These are phyloP conservation scores for Orchestes rusci DNA, from an alignment of 2,888 invertebrate genomes.

Conservation along the genomic window DNA sequence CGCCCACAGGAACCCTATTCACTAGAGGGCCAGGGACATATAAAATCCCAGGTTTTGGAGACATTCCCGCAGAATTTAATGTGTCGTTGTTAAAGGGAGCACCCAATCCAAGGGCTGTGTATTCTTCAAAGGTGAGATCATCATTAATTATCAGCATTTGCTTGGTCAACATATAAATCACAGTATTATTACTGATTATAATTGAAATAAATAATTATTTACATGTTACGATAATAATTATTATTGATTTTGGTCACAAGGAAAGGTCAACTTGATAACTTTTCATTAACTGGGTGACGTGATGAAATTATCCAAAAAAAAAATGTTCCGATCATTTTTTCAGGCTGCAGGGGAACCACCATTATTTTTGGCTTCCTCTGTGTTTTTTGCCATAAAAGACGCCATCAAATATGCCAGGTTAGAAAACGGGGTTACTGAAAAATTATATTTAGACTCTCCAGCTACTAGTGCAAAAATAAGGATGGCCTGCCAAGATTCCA, in stretches of 20 bases:
- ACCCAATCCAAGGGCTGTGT: slow-evolving; percentile 84
- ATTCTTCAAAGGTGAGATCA: slow-evolving; percentile 78
- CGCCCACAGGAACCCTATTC: slow-evolving; percentile 71
- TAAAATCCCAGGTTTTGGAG: slow-evolving; percentile 88
- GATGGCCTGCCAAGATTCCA: slow-evolving; percentile 80
- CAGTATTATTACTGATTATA: too few relatives aligned
- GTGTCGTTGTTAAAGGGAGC: slow-evolving; percentile 87
- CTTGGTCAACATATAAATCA: too few relatives aligned
- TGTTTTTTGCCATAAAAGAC: slow-evolving; percentile 83
- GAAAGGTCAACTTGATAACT: too few relatives aligned
- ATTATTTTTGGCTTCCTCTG: slow-evolving; percentile 79
- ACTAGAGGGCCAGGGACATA: slow-evolving; percentile 91
- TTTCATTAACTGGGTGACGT: too few relatives aligned
- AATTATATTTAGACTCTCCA: slow-evolving; percentile 70
- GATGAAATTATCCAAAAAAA: too few relatives aligned
- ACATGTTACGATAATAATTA: too few relatives aligned
- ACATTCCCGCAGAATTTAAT: slow-evolving; percentile 88
- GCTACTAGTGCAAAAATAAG: slow-evolving; percentile 85
- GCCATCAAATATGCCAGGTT: slow-evolving; percentile 73
- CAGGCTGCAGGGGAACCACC: slow-evolving; percentile 96
- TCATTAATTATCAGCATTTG: too few relatives aligned
- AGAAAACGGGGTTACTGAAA: slow-evolving; percentile 55
- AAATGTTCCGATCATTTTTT: neutral
- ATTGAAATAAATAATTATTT: too few relatives aligned
- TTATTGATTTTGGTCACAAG: too few relatives aligned